Conservation (phyloP, 2,113 vertebrate species). For the Spea multiplicata region DNA sequence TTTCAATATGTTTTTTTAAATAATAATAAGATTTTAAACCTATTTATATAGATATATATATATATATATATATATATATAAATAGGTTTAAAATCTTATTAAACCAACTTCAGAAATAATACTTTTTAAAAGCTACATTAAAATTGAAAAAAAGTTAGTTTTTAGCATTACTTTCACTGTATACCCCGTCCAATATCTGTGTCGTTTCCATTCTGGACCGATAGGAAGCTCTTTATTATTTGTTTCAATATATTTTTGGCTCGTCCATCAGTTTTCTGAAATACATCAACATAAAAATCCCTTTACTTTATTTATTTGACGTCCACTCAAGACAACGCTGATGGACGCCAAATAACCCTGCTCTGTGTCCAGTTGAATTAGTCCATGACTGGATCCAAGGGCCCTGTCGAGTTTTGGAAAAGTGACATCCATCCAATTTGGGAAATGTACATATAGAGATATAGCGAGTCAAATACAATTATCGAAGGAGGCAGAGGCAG, state of each 20-base stretch:
- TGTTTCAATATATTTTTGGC: background rate
- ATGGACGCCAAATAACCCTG: background rate
- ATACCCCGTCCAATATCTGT: no score
- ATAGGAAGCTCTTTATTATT: no score
- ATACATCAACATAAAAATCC: slow-evolving; percentile 6
- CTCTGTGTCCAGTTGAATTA: slow-evolving; percentile 12
- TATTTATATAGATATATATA: no score
- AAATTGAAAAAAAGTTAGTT: no score
- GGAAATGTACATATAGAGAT: slow-evolving; percentile 29
- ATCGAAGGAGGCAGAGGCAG: slow-evolving; percentile 3
- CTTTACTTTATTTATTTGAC: background rate
- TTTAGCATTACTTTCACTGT: no score
- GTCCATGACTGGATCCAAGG: background rate
- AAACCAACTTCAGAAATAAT: no score
- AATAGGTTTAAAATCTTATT: no score
- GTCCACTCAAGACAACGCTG: background rate
- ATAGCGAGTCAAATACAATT: slow-evolving; percentile 19
- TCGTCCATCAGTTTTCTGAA: background rate
- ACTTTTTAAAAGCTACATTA: no score
- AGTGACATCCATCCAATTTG: slow-evolving; percentile 33
- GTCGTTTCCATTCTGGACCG: no score
- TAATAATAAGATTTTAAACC: no score
- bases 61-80: no score
- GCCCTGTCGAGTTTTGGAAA: slow-evolving; percentile 16
- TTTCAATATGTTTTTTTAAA: no score